Evolutionary conservation across 2,113 vertebrate genomes (phyloP).

Genomic region (Prunella himalayana): DNA sequence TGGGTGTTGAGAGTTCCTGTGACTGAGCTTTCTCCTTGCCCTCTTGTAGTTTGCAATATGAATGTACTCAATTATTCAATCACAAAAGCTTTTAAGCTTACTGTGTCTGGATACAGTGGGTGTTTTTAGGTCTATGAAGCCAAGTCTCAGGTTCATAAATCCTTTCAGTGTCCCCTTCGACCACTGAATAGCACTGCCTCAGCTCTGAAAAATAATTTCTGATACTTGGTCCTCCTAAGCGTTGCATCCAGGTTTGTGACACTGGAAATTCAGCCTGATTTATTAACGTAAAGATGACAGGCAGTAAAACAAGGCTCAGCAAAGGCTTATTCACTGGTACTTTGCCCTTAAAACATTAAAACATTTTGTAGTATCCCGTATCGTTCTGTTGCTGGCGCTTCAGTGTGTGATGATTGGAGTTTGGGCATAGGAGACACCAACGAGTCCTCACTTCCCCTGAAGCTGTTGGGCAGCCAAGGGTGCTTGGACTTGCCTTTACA

Average conservation of each 20-base stretch:
- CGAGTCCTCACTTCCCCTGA: background rate
- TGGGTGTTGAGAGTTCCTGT: background rate
- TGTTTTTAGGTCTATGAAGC: background rate
- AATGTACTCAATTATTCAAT: constrained; percentile 29
- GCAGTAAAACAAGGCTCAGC: background rate
- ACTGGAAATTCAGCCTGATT: background rate
- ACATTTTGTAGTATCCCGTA: background rate
- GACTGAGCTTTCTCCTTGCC: background rate
- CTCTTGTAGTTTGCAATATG: background rate
- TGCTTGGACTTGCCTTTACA: background rate
- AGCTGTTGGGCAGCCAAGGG: background rate
- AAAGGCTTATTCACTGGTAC: background rate
- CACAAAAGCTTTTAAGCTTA: constrained; percentile 36
- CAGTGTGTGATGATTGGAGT: background rate
- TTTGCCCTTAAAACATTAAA: background rate
- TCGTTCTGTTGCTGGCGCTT: background rate
- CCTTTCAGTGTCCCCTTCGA: background rate
- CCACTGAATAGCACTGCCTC: background rate
- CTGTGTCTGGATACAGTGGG: background rate
- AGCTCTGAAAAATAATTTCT: background rate
- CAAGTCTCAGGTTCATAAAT: background rate
- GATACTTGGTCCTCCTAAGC: background rate
- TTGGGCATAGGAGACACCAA: background rate
- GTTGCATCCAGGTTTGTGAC: background rate
- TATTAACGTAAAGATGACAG: background rate